Evolutionary conservation across 1,140 invertebrate genomes (phyloP).

Genomic region (Pissodes strobi): DNA sequence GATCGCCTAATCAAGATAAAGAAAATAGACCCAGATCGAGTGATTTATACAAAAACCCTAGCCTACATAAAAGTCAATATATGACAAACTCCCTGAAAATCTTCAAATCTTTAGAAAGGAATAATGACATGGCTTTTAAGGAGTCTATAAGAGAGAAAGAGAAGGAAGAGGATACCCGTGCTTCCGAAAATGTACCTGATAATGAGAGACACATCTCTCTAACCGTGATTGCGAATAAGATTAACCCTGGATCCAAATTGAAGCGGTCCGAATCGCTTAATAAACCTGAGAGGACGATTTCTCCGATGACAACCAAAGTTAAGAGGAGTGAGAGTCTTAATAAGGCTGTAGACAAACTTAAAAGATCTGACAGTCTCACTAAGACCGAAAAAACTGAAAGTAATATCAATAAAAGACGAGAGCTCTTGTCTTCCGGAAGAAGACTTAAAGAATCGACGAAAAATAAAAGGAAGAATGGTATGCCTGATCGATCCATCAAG

Average conservation of each 20-base stretch:
- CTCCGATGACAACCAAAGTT: conserved; percentile 57
- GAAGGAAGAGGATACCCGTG: conserved; percentile 53
- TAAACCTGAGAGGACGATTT: conserved; percentile 59
- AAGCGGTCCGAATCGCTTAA: conserved; percentile 67
- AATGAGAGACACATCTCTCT: conserved; percentile 48
- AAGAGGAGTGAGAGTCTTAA: conserved; percentile 64
- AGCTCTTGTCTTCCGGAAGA: conserved; percentile 59
- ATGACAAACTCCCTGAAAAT: conserved; percentile 29
- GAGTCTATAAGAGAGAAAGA: conserved; percentile 49
- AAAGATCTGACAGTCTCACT: conserved; percentile 70
- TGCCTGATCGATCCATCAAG: conserved; percentile 78
- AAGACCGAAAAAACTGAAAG: conserved; percentile 83
- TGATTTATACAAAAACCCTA: conserved; percentile 54
- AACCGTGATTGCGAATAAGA: conserved; percentile 41
- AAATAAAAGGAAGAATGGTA: conserved; percentile 74
- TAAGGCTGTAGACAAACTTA: conserved; percentile 61
- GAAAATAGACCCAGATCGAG: conserved; percentile 48
- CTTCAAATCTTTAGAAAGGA: conserved; percentile 20
- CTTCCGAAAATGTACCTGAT: conserved; percentile 49
- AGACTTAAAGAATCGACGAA: conserved; percentile 63
- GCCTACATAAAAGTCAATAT: conserved; percentile 53
- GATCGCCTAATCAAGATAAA: conserved; percentile 42
- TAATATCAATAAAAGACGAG: conserved; percentile 73
- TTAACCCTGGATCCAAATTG: conserved; percentile 53
- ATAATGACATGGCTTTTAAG: conserved; percentile 42